These are phyloP conservation scores for Tetrax tetrax DNA, from an alignment of 2,113 vertebrate species.

Conservation along the genomic window DNA sequence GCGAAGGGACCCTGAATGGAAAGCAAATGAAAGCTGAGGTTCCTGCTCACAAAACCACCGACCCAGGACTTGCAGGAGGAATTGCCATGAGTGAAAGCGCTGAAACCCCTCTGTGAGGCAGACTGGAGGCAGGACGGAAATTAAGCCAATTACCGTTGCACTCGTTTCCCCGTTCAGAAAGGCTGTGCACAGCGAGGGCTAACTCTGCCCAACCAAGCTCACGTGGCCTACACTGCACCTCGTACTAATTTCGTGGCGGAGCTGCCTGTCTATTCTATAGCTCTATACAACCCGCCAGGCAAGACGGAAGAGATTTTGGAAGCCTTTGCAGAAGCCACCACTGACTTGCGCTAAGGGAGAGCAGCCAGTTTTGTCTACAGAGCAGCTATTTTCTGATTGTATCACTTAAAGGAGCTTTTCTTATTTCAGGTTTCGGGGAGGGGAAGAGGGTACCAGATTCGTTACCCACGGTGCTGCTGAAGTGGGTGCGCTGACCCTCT, in stretches of 20 bases:
- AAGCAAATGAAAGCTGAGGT: neutral
- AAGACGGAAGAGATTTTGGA: neutral
- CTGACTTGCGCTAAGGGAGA: neutral
- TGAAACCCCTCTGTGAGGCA: neutral
- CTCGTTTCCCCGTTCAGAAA: neutral
- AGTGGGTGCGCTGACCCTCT: neutral
- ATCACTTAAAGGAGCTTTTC: neutral
- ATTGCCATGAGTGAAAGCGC: neutral
- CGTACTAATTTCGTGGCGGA: accelerated
- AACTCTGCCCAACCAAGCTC: neutral
- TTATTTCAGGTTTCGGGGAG: neutral
- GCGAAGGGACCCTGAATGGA: neutral
- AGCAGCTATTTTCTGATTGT: neutral
- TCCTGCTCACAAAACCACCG: neutral
- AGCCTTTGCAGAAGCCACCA: neutral
- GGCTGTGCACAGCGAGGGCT: neutral
- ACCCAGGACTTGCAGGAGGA: neutral
- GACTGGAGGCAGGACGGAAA: neutral
- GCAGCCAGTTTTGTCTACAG: neutral
- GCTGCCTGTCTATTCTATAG: accelerated
- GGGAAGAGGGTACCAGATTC: neutral
- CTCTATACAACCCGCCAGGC: too few species aligned
- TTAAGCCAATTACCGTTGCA: neutral
- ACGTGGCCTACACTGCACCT: accelerated
- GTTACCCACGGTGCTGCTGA: accelerated